These are phyloP conservation scores for Pachydiplax longipennis DNA, from an alignment of 2,888 invertebrate species.

Conservation along the genomic window DNA sequence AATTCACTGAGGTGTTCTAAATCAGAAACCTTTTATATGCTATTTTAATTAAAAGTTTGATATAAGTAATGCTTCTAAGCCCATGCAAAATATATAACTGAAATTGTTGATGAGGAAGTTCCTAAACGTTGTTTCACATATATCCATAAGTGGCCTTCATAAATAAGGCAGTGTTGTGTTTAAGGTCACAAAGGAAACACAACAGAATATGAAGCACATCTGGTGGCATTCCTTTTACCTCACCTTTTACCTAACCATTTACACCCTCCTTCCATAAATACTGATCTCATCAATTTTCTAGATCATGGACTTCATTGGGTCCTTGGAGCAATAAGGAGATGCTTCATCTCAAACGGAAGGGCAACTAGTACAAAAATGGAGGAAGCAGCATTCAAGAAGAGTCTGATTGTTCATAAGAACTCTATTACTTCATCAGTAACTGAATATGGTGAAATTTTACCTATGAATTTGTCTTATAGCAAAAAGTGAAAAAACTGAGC, in stretches of 20 bases:
- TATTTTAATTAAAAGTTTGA: neutral
- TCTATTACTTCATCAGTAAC: neutral
- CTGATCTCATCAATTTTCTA: conserved; percentile 45
- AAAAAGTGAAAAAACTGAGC: too few relatives aligned
- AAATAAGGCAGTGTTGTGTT: neutral
- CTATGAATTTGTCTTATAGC: neutral
- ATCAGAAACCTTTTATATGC: neutral
- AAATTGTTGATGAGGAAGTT: conserved; percentile 7
- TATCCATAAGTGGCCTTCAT: conserved; percentile 20
- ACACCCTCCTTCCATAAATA: conserved; percentile 30
- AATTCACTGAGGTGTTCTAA: neutral
- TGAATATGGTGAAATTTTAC: neutral
- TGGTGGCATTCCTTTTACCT: conserved; percentile 15
- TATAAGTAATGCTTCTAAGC: neutral
- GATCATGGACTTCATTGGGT: conserved; percentile 43
- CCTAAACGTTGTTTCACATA: neutral
- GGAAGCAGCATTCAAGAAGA: conserved; percentile 39
- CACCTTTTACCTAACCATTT: neutral
- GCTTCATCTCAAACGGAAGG: conserved; percentile 44
- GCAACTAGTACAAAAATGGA: conserved; percentile 44
- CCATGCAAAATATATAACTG: neutral
- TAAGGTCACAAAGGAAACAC: neutral
- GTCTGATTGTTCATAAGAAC: neutral
- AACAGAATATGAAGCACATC: neutral
- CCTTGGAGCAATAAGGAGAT: conserved; percentile 43